phyloP scores from a whole-genome alignment of 1,140 invertebrate genomes.

The Drosophila burlai region DNA sequence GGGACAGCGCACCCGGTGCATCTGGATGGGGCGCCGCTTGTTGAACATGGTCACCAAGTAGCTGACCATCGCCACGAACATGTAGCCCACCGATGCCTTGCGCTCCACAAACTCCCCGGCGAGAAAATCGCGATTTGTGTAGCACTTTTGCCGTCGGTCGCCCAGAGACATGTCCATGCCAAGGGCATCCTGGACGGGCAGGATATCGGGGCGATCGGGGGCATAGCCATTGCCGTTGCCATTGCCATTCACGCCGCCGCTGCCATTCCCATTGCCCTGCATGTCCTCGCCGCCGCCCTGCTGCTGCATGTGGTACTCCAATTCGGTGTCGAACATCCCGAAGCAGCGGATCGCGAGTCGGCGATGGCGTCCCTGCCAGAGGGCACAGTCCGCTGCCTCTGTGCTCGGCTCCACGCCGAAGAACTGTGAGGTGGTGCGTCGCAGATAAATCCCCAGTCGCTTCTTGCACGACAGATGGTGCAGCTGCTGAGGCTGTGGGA shows the following conservation, averaged over 20 bases:
- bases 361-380: constrained; percentile 90
- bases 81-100: constrained; percentile 87
- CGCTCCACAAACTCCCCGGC: constrained; percentile 77
- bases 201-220: constrained; percentile 84
- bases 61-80: constrained; percentile 87
- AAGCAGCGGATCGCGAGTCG: constrained; percentile 87
- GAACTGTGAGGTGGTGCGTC: constrained; percentile 89
- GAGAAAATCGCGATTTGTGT: constrained; percentile 63
- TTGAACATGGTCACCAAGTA: constrained; percentile 86
- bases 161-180: constrained; percentile 34
- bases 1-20: constrained; percentile 73
- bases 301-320: constrained; percentile 45
- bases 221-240: constrained; percentile 30
- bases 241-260: constrained; percentile 10
- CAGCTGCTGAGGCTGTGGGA: constrained; percentile 54
- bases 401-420: constrained; percentile 90
- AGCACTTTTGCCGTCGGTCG: constrained; percentile 28
- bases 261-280: constrained; percentile 16
- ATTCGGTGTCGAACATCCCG: constrained; percentile 62
- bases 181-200: constrained; percentile 73
- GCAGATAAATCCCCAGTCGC: constrained; percentile 87
- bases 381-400: constrained; percentile 87
- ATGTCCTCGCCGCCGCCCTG: constrained; percentile 9
- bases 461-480: constrained; percentile 78
- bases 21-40: constrained; percentile 84